These are phyloP conservation scores for Heptranchias perlo DNA, from an alignment of 2,113 vertebrate species.

Conservation along the genomic window DNA sequence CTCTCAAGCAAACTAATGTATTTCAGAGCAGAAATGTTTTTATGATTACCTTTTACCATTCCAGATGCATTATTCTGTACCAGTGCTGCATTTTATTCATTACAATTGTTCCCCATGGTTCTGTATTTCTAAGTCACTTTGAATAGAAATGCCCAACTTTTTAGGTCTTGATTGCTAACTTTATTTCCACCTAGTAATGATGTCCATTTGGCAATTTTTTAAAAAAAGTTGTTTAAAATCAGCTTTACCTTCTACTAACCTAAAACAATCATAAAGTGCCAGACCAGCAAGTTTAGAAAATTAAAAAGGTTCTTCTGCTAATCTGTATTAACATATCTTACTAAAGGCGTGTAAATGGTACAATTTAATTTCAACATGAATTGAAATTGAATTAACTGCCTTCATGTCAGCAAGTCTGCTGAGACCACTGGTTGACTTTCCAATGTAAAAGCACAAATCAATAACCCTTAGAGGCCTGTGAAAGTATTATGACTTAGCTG, in stretches of 20 bases:
- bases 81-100: neutral
- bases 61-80: neutral
- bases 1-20: neutral
- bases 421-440: neutral
- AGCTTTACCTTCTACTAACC: neutral
- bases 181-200: neutral
- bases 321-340: neutral
- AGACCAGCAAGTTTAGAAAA: neutral
- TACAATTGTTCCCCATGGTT: neutral
- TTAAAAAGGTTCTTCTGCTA: neutral
- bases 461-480: conserved; percentile 13
- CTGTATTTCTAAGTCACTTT: neutral
- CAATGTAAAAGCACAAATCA: neutral
- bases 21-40: neutral
- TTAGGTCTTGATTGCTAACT: neutral
- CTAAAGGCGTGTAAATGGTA: neutral
- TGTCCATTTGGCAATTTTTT: neutral
- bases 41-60: neutral
- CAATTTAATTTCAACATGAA: neutral
- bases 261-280: neutral
- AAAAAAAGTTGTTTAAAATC: neutral
- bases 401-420: neutral
- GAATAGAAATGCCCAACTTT: neutral
- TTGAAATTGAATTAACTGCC: conserved; percentile 10
- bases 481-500: neutral